Conservation (phyloP, 2,888 invertebrate species). For the Oasisia sp. region DNA sequence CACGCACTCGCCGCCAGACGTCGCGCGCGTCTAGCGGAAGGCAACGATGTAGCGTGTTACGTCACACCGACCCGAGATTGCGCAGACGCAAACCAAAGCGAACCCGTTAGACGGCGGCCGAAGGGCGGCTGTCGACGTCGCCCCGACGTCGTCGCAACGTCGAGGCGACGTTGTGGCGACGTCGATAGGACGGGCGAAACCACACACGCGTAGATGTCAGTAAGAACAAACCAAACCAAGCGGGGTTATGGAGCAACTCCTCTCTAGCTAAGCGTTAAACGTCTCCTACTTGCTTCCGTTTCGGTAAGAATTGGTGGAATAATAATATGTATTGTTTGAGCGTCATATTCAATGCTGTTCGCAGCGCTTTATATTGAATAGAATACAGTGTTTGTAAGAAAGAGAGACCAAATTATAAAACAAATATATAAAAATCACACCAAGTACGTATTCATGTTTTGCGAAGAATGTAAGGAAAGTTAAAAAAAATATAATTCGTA, state of each 20-base stretch:
- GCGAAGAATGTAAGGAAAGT: background rate
- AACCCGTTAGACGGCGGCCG: constrained; percentile 7
- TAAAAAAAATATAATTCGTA: background rate
- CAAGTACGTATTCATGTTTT: background rate
- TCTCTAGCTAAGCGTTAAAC: constrained; percentile 17
- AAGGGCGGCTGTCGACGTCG: background rate
- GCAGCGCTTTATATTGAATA: too few species aligned
- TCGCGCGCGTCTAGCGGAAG: constrained; percentile 6
- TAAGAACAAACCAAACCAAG: constrained; percentile 11
- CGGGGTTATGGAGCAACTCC: background rate
- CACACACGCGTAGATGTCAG: background rate
- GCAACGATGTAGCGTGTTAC: constrained; percentile 5
- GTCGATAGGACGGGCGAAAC: background rate
- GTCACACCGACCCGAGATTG: background rate
- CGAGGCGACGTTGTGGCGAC: background rate
- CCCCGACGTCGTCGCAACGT: background rate
- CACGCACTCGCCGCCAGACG: background rate
- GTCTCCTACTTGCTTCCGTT: background rate
- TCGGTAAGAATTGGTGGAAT: background rate
- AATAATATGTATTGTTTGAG: background rate
- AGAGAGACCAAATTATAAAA: too few species aligned
- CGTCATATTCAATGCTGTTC: too few species aligned
- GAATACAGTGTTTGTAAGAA: too few species aligned
- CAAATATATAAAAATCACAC: background rate
- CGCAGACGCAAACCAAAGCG: constrained; percentile 6